Evolutionary conservation across 2,888 invertebrate genomes (phyloP).

Genomic region (Drosophila mulleri): DNA sequence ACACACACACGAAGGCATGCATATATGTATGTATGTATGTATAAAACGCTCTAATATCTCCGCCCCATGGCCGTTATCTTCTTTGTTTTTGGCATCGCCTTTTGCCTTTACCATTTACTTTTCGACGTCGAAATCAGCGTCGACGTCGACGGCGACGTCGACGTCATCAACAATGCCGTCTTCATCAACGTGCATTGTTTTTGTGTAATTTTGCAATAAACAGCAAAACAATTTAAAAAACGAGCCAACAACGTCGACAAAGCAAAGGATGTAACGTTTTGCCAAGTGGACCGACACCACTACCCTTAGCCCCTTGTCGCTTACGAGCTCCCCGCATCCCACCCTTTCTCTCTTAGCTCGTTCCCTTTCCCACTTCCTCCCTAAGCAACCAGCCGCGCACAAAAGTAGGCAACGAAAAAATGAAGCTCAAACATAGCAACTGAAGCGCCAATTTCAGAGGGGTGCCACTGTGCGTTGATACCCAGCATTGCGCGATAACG

Average conservation of each 20-base stretch:
- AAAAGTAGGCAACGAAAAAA: slow-evolving; percentile 63
- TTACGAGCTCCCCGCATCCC: not conserved
- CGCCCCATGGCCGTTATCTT: slow-evolving; percentile 50
- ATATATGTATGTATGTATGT: not conserved
- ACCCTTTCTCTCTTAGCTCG: not conserved
- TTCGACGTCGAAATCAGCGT: slow-evolving; percentile 39
- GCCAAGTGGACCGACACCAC: slow-evolving; percentile 73
- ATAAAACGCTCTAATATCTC: slow-evolving; percentile 20
- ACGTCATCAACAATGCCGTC: slow-evolving; percentile 69
- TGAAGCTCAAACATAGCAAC: slow-evolving; percentile 38
- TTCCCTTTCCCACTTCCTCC: not conserved
- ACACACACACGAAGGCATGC: slow-evolving; percentile 5
- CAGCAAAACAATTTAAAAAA: slow-evolving; percentile 80
- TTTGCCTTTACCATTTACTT: slow-evolving; percentile 44
- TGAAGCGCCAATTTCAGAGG: slow-evolving; percentile 1
- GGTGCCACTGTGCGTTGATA: slow-evolving; percentile 10
- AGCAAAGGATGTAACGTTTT: slow-evolving; percentile 79
- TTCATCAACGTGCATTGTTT: slow-evolving; percentile 79
- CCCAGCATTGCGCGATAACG: not conserved
- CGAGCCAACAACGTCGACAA: slow-evolving; percentile 60
- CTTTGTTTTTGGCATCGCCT: slow-evolving; percentile 66
- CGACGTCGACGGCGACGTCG: slow-evolving; percentile 24
- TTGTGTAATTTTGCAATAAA: slow-evolving; percentile 82
- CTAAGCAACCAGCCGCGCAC: slow-evolving; percentile 26
- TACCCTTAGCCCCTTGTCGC: slow-evolving; percentile 11